phyloP scores from a whole-genome alignment of 2,888 invertebrate genomes.

The Busseola fusca region DNA sequence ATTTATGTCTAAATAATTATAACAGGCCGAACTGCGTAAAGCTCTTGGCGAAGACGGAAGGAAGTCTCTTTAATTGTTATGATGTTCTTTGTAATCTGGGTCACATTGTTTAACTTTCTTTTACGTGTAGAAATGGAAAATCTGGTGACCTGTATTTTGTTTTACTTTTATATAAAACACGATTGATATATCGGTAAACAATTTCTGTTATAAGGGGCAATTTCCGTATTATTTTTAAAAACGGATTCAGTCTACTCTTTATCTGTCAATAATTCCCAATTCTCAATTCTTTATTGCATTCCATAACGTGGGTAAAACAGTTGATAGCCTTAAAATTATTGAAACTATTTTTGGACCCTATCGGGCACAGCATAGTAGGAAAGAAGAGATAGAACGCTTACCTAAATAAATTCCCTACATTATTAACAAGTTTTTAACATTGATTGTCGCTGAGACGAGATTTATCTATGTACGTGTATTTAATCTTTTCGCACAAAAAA shows the following conservation, averaged over 20 bases:
- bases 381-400: no score
- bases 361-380: no score
- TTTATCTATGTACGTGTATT: no score
- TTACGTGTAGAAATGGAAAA: slow-evolving; percentile 24
- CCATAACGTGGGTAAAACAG: background rate
- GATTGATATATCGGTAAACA: background rate
- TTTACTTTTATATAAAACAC: slow-evolving; percentile 13
- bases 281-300: background rate
- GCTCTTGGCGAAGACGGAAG: slow-evolving; percentile 5
- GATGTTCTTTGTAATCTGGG: slow-evolving; percentile 22
- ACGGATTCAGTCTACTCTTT: background rate
- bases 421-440: background rate
- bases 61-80: slow-evolving; percentile 9
- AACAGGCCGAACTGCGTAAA: background rate
- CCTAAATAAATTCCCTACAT: background rate
- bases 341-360: background rate
- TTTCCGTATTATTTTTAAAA: background rate
- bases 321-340: background rate
- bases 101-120: slow-evolving; percentile 42
- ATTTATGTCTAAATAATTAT: slow-evolving; percentile 27
- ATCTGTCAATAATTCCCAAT: background rate
- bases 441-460: background rate
- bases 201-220: background rate
- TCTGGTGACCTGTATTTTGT: slow-evolving; percentile 2
- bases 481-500: no score